These are phyloP conservation scores for Oenanthe melanoleuca DNA, from an alignment of 2,113 vertebrate species.

Conservation along the genomic window DNA sequence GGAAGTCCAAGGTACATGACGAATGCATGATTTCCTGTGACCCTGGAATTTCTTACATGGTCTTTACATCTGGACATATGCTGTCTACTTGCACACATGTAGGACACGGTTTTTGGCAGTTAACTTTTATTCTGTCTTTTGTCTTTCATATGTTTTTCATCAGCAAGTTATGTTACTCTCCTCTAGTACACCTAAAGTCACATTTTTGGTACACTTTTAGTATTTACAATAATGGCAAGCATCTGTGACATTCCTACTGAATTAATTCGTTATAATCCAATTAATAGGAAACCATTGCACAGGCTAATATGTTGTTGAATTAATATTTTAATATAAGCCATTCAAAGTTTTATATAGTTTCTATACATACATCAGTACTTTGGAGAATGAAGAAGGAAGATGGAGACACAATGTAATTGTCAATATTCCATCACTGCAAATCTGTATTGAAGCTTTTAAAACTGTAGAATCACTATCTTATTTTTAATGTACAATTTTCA, in stretches of 20 bases:
- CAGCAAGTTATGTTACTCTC: not conserved
- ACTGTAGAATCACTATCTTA: not conserved
- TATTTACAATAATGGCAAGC: not conserved
- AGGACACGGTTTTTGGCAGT: not conserved
- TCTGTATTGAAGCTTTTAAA: not conserved
- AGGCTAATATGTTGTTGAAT: not conserved
- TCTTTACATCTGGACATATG: not conserved
- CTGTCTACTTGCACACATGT: not conserved
- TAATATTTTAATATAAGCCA: not conserved
- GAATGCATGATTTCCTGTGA: accelerated
- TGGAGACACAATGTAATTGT: not conserved
- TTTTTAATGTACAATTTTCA: not conserved
- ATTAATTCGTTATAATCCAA: not conserved
- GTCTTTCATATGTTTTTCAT: not conserved
- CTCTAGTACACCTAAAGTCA: not conserved
- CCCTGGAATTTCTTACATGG: not conserved
- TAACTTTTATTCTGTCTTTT: not conserved
- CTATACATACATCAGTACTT: not conserved
- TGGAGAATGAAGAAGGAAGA: not conserved
- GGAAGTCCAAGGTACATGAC: not conserved
- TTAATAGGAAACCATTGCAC: not conserved
- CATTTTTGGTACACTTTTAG: not conserved
- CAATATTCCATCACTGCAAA: not conserved
- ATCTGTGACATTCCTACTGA: not conserved
- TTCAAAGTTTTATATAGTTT: not conserved